Evolutionary conservation across 1,140 invertebrate species (phyloP), one percentile per base, ranked within the genome.

Genomic region (Gerris buenoi): DNA sequence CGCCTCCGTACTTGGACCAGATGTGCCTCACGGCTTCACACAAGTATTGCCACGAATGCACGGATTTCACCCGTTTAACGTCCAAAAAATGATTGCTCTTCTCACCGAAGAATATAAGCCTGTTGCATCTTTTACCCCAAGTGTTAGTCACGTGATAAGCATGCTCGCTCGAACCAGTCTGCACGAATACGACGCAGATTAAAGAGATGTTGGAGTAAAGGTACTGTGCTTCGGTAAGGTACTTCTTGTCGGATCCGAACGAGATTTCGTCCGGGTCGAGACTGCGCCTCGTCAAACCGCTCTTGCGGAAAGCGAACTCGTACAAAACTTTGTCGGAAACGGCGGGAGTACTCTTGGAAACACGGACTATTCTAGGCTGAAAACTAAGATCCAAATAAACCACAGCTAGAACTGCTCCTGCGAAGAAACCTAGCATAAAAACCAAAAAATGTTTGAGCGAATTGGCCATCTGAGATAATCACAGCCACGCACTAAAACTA

Each of bases 1-100:
- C 22, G 25, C 56, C 15, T 25, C 56, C 27, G 18, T 65, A 26
- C 27, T 56, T 67, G 14, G 61, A 27, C 65, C 65, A 67, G 29
- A 71, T n/a, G 33, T 70, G 56, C 10, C 62, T 28, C 5, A 73
- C 63, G 3, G 65, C 25, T 29, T 70, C 67, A 68, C 72, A 73
- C 26, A 72, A 65, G 60, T 67, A 72, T 25, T 73, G 71, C 70
- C 71, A 73, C 27, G 71, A 71, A 25, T 62, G 68, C 27, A 64
- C 67, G 5, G 68, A 27, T 25, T 67, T 29, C 25, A 72, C 26
- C 25, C 27, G 27, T 23, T 57, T 59, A 26, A 70, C 22, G 23
- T 67, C 33, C 46, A 70, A 15, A 67, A 65, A 65, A 25, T 67
- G 63, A n/a, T 64, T 64, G 28, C 14, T 18, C 15, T 46, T 63